Evolutionary conservation across 2,113 vertebrate genomes (phyloP).

Genomic region (Sander vitreus): DNA sequence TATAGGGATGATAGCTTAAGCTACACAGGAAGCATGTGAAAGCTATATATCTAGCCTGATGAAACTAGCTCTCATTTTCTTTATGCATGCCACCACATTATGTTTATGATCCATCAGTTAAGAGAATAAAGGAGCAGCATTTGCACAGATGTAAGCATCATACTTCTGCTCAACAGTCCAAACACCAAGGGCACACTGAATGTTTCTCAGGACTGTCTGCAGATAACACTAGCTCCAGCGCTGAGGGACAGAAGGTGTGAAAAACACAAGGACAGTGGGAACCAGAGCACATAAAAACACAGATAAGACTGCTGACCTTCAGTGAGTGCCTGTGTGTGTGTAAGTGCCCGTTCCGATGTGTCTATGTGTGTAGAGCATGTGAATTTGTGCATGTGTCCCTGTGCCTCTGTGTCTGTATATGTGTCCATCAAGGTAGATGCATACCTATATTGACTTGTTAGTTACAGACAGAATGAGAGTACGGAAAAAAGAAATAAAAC

Average conservation of each 20-base stretch:
- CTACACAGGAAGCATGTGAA: not conserved
- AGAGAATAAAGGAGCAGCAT: slow-evolving; percentile 4
- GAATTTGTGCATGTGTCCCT: slow-evolving; percentile 55
- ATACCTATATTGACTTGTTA: slow-evolving; percentile 30
- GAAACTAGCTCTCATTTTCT: slow-evolving; percentile 1
- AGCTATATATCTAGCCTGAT: slow-evolving; percentile 11
- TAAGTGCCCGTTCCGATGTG: slow-evolving; percentile 38
- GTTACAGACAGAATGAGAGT: slow-evolving; percentile 7
- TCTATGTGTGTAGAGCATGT: slow-evolving; percentile 30
- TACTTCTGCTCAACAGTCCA: slow-evolving; percentile 19
- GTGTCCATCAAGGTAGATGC: slow-evolving; percentile 2
- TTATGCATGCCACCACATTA: not conserved
- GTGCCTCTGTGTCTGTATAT: not conserved
- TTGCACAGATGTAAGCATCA: slow-evolving; percentile 1
- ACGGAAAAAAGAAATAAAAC: not conserved
- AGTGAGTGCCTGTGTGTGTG: slow-evolving; percentile 33
- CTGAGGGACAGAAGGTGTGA: slow-evolving; percentile 66
- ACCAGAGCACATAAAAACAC: slow-evolving; percentile 66
- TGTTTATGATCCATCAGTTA: slow-evolving; percentile 11
- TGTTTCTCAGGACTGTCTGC: slow-evolving; percentile 60
- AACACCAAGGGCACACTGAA: slow-evolving; percentile 55
- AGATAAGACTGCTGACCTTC: slow-evolving; percentile 83
- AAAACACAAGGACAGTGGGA: slow-evolving; percentile 71
- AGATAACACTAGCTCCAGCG: slow-evolving; percentile 64
- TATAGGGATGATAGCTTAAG: not conserved